Evolutionary conservation across 92 coral and sea anemone species (phyloP).

Genomic region (Nematostella vectensis): DNA sequence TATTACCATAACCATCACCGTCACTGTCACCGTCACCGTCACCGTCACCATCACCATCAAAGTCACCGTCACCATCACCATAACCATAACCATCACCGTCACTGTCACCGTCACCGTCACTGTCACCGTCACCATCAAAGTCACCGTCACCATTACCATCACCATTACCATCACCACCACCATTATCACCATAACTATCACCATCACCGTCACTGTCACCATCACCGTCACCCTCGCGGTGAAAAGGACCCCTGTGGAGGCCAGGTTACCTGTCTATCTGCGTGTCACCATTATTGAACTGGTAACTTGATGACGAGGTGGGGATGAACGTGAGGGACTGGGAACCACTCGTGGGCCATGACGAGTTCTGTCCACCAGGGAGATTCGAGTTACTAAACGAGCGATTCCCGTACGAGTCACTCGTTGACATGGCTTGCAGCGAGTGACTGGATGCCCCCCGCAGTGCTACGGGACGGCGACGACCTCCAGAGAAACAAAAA

Average conservation of each 20-base stretch:
- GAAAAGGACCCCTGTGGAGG: no score
- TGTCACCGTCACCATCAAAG: background rate
- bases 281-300: constrained; percentile 4
- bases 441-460: constrained; percentile 66
- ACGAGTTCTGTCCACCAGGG: no score
- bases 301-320: constrained; percentile 20
- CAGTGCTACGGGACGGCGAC: constrained; percentile 50
- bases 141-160: background rate
- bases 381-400: constrained; percentile 27
- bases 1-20: no score
- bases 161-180: background rate
- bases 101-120: background rate
- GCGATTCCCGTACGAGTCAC: constrained; percentile 40
- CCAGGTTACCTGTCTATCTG: background rate
- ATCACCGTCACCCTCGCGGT: no score
- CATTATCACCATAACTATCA: background rate
- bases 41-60: background rate
- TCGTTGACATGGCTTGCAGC: constrained; percentile 34
- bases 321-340: constrained; percentile 39
- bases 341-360: constrained; percentile 40
- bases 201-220: background rate
- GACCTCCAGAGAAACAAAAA: constrained; percentile 12
- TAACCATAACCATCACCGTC: background rate
- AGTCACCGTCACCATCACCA: no score
- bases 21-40: background rate